A percentile compares a stretch with the other conserved stretches of the same genome.
These are phyloP conservation scores for Aphidius ervi DNA, from an alignment of 1,140 invertebrate species.

Conservation along the genomic window DNA sequence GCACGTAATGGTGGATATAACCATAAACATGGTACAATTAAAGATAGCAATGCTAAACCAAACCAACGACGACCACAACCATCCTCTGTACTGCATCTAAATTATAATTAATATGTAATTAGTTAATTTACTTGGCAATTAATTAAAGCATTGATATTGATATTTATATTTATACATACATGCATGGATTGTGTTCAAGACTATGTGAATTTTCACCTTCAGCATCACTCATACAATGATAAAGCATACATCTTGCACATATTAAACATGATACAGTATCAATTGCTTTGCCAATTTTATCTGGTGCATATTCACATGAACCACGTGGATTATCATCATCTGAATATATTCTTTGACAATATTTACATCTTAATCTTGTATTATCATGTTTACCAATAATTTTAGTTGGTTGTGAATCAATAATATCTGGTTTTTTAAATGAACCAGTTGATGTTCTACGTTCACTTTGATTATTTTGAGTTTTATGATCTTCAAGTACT, in stretches of 20 bases:
- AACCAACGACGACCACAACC: constrained; percentile 69
- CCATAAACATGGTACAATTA: constrained; percentile 89
- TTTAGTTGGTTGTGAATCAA: constrained; percentile 51
- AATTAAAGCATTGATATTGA: not conserved
- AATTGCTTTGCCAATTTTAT: constrained; percentile 75
- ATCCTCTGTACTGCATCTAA: constrained; percentile 54
- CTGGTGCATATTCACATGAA: constrained; percentile 84
- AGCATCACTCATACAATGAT: constrained; percentile 86
- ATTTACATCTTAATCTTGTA: constrained; percentile 51
- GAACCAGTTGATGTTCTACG: constrained; percentile 58
- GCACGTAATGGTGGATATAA: constrained; percentile 83
- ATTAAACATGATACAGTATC: constrained; percentile 79
- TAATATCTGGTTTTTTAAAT: constrained; percentile 59
- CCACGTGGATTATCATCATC: constrained; percentile 78
- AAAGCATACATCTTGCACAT: constrained; percentile 83
- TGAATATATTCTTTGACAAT: constrained; percentile 70
- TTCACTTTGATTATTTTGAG: constrained; percentile 37
- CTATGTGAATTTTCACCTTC: constrained; percentile 59
- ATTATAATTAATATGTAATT: constrained; percentile 2
- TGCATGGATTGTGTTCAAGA: constrained; percentile 75
- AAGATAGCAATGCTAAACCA: constrained; percentile 76
- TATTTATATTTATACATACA: constrained; percentile 28
- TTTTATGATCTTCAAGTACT: constrained; percentile 62
- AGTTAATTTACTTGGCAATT: constrained; percentile 7
- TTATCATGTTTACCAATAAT: constrained; percentile 39